These are phyloP conservation scores for Aradophagus sp. DNA, from an alignment of 1,140 invertebrate genomes.

Conservation along the genomic window DNA sequence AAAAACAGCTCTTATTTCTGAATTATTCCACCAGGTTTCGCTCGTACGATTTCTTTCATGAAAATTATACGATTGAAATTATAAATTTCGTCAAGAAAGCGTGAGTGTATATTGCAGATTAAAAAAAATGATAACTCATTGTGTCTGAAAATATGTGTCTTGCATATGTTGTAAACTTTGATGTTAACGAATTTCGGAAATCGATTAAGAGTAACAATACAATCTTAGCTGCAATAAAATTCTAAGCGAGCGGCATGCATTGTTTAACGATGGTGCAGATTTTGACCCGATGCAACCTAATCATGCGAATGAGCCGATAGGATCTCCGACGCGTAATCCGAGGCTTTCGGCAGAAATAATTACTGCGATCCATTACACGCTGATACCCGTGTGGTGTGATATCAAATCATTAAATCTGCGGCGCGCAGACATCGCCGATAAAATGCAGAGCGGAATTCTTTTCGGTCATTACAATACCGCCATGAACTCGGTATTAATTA, in stretches of 20 bases:
- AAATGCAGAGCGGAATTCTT: constrained; percentile 7
- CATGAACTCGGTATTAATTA: constrained; percentile 8
- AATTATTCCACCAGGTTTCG: constrained; percentile 38
- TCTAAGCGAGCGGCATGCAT: constrained; percentile 18
- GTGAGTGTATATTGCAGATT: no score
- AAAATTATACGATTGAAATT: no score
- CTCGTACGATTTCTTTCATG: no score
- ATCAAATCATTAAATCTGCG: constrained; percentile 43
- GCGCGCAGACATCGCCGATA: constrained; percentile 18
- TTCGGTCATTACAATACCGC: constrained; percentile 2
- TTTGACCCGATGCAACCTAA: constrained; percentile 55
- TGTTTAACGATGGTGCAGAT: constrained; percentile 43
- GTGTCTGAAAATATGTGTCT: no score
- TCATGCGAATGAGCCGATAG: constrained; percentile 56
- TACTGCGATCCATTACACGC: constrained; percentile 50
- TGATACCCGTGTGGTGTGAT: constrained; percentile 30
- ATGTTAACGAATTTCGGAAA: no score
- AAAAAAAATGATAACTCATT: no score
- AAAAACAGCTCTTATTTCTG: constrained; percentile 38
- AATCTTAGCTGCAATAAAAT: constrained; percentile 19
- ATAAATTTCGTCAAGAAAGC: no score
- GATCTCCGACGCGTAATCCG: constrained; percentile 59
- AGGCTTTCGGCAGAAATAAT: constrained; percentile 59
- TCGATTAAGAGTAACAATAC: constrained; percentile 6
- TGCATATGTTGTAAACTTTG: no score